Evolutionary conservation across 2,888 invertebrate species (phyloP).

Genomic region (Meliscaeva auricollis): DNA sequence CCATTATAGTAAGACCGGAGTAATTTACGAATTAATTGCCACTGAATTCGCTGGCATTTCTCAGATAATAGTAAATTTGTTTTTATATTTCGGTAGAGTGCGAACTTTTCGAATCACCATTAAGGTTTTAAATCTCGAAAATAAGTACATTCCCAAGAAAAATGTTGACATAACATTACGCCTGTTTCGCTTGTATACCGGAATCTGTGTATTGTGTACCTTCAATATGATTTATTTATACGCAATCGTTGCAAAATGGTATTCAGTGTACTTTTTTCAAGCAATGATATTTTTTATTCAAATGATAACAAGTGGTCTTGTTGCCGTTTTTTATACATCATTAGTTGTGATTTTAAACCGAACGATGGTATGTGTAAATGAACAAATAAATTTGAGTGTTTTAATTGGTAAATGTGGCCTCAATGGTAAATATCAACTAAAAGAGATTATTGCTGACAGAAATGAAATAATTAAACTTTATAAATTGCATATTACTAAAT

Average conservation of each 20-base stretch:
- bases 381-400: not conserved
- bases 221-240: not conserved
- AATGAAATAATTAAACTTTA: not conserved
- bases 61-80: conserved; percentile 1
- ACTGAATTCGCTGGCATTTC: not conserved
- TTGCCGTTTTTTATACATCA: conserved; percentile 15
- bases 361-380: not conserved
- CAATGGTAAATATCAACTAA: not conserved
- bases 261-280: not conserved
- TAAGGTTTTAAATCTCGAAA: not conserved
- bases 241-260: too few species aligned
- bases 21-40: not conserved
- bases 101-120: not conserved
- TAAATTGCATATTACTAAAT: not conserved
- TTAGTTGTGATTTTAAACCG: not conserved
- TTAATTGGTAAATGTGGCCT: not conserved
- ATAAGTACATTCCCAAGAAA: not conserved
- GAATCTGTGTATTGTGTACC: not conserved
- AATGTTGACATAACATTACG: not conserved
- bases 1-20: not conserved
- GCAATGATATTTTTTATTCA: not conserved
- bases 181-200: not conserved
- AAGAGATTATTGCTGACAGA: not conserved
- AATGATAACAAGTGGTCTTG: not conserved
- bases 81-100: not conserved